These are phyloP conservation scores for Neoarius graeffei DNA, from an alignment of 2,113 vertebrate genomes.

Conservation along the genomic window DNA sequence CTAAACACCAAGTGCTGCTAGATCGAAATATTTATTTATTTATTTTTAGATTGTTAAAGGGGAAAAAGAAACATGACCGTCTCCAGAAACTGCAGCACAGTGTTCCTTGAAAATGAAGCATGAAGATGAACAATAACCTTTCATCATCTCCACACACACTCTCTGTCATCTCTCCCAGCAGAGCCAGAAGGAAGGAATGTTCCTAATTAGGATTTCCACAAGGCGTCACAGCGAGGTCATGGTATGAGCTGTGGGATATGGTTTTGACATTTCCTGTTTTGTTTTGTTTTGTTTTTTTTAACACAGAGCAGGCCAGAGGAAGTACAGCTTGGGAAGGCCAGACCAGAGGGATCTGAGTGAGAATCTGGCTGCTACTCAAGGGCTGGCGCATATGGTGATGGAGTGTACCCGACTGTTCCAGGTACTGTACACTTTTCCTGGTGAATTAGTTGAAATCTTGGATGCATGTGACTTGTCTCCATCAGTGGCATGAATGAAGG, in stretches of 20 bases:
- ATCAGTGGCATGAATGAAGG: neutral
- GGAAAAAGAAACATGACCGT: slow-evolving; percentile 25
- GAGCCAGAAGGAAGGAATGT: neutral
- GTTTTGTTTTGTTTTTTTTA: neutral
- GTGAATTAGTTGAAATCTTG: neutral
- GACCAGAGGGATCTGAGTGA: slow-evolving; percentile 85
- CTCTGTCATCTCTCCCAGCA: neutral
- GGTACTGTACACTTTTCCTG: slow-evolving; percentile 62
- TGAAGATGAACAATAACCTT: neutral
- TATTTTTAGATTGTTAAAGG: neutral
- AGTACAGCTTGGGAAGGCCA: slow-evolving; percentile 81
- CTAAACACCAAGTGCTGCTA: neutral
- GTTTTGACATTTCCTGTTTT: slow-evolving; percentile 16
- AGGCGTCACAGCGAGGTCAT: neutral
- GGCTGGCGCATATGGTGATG: slow-evolving; percentile 81
- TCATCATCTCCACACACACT: neutral
- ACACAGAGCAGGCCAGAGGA: slow-evolving; percentile 77
- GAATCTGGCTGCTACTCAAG: slow-evolving; percentile 85
- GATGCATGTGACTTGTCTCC: neutral
- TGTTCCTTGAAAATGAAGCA: neutral
- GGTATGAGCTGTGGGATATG: neutral
- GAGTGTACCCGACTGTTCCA: slow-evolving; percentile 81
- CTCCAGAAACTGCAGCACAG: neutral
- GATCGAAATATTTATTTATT: neutral
- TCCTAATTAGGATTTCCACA: slow-evolving; percentile 18